phyloP scores from a whole-genome alignment of 2,797 vertebrate genomes.

The Dendrocincla fuliginosa region DNA sequence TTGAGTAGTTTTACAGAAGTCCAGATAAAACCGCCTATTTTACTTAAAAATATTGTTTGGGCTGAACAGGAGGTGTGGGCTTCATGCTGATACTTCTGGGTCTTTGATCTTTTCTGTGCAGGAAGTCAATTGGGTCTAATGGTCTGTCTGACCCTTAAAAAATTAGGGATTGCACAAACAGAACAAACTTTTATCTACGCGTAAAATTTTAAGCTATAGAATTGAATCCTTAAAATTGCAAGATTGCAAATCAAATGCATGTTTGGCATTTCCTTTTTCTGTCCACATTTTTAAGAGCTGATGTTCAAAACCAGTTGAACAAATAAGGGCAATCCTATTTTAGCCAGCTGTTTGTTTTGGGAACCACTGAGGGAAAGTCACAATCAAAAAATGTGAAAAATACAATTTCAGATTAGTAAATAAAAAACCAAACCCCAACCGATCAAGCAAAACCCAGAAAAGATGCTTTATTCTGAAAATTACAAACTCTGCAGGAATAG shows the following conservation, averaged over 20 bases:
- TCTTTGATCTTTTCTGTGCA: background rate
- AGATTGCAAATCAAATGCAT: background rate
- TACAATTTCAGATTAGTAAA: background rate
- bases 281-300: background rate
- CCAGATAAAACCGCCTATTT: background rate
- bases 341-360: constrained; percentile 42
- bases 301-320: constrained; percentile 25
- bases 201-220: background rate
- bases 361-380: background rate
- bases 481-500: background rate
- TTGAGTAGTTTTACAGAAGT: background rate
- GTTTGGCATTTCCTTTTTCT: constrained; percentile 23
- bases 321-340: constrained; percentile 47
- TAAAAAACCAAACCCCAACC: background rate
- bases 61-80: background rate
- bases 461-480: background rate
- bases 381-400: background rate
- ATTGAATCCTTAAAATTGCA: background rate
- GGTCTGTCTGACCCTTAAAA: background rate
- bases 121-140: background rate
- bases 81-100: background rate
- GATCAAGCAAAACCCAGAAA: background rate
- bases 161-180: background rate
- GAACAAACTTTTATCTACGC: background rate
- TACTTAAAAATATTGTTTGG: background rate